Base-by-base conservation (phyloP, 2,888 invertebrate species). In the Peribatodes rhomboidaria region DNA sequence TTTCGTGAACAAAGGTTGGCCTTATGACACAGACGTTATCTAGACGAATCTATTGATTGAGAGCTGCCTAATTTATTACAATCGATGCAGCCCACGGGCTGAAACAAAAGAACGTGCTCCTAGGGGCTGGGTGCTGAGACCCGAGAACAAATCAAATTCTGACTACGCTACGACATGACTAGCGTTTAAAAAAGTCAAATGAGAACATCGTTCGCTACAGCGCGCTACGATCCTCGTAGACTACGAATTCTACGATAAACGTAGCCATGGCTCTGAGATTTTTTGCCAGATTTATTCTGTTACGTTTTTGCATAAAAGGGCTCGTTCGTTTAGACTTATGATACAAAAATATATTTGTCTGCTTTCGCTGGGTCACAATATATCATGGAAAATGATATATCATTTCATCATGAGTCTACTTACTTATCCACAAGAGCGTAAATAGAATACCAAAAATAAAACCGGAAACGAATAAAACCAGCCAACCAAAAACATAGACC, bases 31-130 rank as follows among this genome's bases (percentile, higher is more conserved):
- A 56, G 55, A 41, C 33, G 56, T 56, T 61, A 61, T 65, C 65
- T 61, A 56, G 65, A 56, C 60, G 60, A 60, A 56, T 52, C 60
- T 65, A 65, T 65, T 52, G 65, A 61, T 65, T 61, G 65, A 65
- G 65, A 60, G 50, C 37, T 65, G 52, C 56, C 59, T 65, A 55
- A 65, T 61, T 60, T 65, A 65, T 65, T 56, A 65, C 60, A 60
- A 60, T 65, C 50, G 60, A 65, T 60, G 60, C 65, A 60, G 60
- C 44, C 50, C 39, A 39, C 22, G 55, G 65, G 42, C 35, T 55
- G 37, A 18, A 60, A 65, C 59, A 60, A 65, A 65, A 56, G 56
- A 39, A 61, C 65, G 65, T 52, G 52, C 60, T 52, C 52, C 31
- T 56, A 59, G 42, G 54, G 42, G 31, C 18, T 55, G 42, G 49